Evolutionary conservation across 2,797 vertebrate genomes (phyloP).

Genomic region (Melanotaenia maccullochi): DNA sequence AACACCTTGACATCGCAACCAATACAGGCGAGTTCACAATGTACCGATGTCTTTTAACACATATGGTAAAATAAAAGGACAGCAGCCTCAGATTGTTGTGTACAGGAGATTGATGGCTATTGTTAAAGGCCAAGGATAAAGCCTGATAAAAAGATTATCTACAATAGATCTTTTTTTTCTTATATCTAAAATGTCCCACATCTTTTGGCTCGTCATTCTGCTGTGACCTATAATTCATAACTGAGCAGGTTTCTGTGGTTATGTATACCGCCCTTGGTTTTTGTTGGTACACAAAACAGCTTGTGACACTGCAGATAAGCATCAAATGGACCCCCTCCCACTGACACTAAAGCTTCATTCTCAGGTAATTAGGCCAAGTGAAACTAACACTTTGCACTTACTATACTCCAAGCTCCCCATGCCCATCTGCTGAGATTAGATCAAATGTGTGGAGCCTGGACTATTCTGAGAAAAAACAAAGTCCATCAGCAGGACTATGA

Average conservation of each 20-base stretch:
- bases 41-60: neutral
- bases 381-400: neutral
- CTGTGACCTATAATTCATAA: neutral
- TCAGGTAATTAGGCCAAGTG: constrained; percentile 16
- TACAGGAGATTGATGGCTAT: neutral
- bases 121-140: neutral
- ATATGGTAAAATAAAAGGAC: neutral
- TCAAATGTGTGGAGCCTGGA: neutral
- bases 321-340: neutral
- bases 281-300: neutral
- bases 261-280: neutral
- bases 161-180: neutral
- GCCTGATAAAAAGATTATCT: neutral
- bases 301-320: neutral
- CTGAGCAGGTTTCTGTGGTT: neutral
- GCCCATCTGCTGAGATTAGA: constrained; percentile 10
- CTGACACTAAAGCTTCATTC: neutral
- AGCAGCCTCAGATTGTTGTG: neutral
- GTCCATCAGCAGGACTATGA: neutral
- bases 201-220: neutral
- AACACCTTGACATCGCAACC: neutral
- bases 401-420: neutral
- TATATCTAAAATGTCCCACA: neutral
- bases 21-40: neutral
- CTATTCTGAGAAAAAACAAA: neutral